Evolutionary conservation across 2,888 invertebrate species (phyloP).

Genomic region (Xanthostigma xanthostigma): DNA sequence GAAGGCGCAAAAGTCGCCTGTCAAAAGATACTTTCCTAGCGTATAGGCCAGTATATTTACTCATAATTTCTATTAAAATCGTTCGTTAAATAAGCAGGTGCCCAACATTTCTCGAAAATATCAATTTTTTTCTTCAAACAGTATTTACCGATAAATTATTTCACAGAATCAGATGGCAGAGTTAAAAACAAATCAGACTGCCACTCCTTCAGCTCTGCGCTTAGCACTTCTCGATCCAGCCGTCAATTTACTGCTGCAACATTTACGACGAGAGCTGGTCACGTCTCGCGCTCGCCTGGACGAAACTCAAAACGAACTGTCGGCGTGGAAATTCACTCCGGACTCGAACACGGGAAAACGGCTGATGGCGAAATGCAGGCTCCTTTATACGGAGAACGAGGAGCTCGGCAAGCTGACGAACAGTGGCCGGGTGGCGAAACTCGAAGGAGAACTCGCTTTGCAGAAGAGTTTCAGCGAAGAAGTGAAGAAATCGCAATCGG

Average conservation of each 20-base stretch:
- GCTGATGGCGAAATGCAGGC: constrained; percentile 91
- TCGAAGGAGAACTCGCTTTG: constrained; percentile 88
- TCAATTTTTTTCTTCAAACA: no score
- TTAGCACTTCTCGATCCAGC: constrained; percentile 87
- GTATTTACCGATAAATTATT: not conserved
- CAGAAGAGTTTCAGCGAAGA: constrained; percentile 93
- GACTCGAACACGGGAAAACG: constrained; percentile 97
- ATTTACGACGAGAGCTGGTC: constrained; percentile 79
- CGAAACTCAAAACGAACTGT: constrained; percentile 93
- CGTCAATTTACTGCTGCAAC: constrained; percentile 83
- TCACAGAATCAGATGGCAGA: constrained; percentile 83
- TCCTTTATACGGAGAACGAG: constrained; percentile 93
- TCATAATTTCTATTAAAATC: no score
- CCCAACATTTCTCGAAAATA: no score
- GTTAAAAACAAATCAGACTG: constrained; percentile 73
- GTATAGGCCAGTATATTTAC: no score
- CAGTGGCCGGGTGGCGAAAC: constrained; percentile 83
- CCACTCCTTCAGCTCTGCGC: constrained; percentile 52
- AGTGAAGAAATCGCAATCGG: constrained; percentile 90
- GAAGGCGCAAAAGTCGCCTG: no score
- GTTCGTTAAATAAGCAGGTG: no score
- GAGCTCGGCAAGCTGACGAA: constrained; percentile 92
- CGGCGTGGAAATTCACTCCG: constrained; percentile 99
- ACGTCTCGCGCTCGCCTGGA: constrained; percentile 81
- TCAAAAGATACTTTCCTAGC: no score